Conservation (phyloP, 2,797 vertebrate species). For the Pangasius djambal region DNA sequence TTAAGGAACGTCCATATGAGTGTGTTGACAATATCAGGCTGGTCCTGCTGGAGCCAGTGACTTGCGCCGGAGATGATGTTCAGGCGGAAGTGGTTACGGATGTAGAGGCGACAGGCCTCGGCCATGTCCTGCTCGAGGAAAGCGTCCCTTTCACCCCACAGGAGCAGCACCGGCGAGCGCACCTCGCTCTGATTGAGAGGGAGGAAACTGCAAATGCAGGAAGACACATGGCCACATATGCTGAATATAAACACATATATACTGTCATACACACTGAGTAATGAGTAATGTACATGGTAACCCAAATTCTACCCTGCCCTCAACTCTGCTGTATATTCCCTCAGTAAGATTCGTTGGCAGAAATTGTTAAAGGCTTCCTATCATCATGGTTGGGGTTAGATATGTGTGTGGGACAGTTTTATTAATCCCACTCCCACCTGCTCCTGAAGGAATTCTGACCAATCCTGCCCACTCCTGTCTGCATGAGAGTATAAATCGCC, state of each 20-base stretch:
- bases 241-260: neutral
- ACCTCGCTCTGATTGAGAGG: conserved; percentile 89
- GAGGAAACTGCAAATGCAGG: conserved; percentile 76
- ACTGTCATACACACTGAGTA: neutral
- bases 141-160: conserved; percentile 94
- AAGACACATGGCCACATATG: conserved; percentile 54
- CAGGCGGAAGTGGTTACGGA: conserved; percentile 93
- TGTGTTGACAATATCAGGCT: conserved; percentile 95
- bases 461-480: neutral
- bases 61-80: conserved; percentile 94
- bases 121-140: conserved; percentile 97
- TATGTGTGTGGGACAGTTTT: neutral
- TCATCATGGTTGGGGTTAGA: neutral
- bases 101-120: conserved; percentile 90
- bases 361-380: neutral
- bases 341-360: neutral
- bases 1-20: conserved; percentile 99
- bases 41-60: conserved; percentile 98
- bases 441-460: neutral
- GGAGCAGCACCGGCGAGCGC: conserved; percentile 87
- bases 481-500: neutral
- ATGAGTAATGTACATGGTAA: neutral
- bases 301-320: neutral
- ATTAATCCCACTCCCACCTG: neutral
- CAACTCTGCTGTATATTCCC: neutral